Base-by-base conservation (phyloP, 2,888 invertebrate genomes). In the Pyrrhosoma nymphula region DNA sequence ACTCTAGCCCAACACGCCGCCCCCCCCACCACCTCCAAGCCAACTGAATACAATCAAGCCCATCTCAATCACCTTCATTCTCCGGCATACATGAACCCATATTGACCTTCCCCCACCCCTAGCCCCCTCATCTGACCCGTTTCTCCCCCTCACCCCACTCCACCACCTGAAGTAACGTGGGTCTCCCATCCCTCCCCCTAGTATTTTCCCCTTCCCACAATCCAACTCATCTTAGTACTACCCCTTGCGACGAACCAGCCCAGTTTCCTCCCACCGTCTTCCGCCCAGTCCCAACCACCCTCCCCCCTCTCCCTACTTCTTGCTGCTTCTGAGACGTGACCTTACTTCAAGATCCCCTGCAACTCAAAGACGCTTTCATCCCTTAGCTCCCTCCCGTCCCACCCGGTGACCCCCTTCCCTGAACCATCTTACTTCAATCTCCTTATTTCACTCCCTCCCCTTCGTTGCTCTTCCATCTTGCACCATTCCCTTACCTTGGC, bases 1-100 rank as follows among this genome's bases (percentile, higher is more conserved):
- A 56, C 56, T 16, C 16, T 8, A 8, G 10, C 56, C 26, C 10
- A 23, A n/a, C 69, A n/a, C n/a, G 14, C 0, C 26, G 16, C 30
- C 82, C 35, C 30, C 82, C 82, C 82, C 82, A 2, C 75, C 16
- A 4, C 69, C 26, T 39, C 23, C 75, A 69, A 35, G 93, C 69
- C 93, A 69, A 47, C 69, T 69, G 93, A 93, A 93, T 93, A 91
- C 60, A 91, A 60, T 69, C 93, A 47, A 60, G 10, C 12, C 60
- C 91, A 60, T 91, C 91, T 93, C 93, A 93, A 93, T 93, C 93
- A 93, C 93, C 93, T 93, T 93, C 93, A 93, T 93, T 93, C 93
- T 93, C 82, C 82, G 69, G 69, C 69, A 93, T 75, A 35, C 63
- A 93, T 93, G 93, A 93, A 93, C 93, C 69, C 93, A 18, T 75